Percentiles rank a stretch among this genome's conserved stretches.
Conservation (phyloP, 1,140 invertebrate genomes). For the Conus betulinus region DNA sequence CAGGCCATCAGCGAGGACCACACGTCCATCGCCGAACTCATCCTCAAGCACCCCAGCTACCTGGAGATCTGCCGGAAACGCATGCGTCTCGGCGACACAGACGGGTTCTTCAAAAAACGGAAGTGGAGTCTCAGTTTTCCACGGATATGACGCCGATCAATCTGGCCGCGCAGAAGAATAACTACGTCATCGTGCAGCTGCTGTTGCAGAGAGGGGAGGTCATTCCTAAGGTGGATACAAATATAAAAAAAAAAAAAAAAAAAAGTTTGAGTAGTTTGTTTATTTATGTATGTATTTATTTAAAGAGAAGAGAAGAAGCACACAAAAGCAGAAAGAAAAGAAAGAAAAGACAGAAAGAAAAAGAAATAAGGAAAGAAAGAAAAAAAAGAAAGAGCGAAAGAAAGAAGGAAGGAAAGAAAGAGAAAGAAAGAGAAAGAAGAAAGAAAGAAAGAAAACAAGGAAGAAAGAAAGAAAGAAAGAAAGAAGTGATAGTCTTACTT, state of each 20-base stretch:
- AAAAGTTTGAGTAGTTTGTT: no score
- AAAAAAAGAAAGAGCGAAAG: background rate
- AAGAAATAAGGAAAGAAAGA: background rate
- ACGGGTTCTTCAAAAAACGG: slow-evolving; percentile 65
- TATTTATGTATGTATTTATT: no score
- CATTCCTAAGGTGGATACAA: slow-evolving; percentile 63
- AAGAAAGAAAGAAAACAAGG: no score
- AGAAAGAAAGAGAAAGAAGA: background rate
- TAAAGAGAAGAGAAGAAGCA: no score
- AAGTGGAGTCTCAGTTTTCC: slow-evolving; percentile 64
- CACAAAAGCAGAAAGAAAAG: no score
- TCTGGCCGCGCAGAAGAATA: slow-evolving; percentile 73
- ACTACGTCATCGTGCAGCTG: slow-evolving; percentile 74
- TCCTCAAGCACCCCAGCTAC: slow-evolving; percentile 71
- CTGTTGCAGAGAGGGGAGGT: slow-evolving; percentile 72
- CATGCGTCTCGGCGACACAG: slow-evolving; percentile 61
- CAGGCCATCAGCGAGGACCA: slow-evolving; percentile 72
- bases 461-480: slow-evolving; percentile 8
- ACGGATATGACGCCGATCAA: slow-evolving; percentile 74
- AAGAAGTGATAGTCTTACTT: background rate
- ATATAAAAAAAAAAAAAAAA: no score
- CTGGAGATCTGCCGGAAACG: slow-evolving; percentile 64
- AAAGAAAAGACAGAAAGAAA: background rate
- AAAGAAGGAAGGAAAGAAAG: slow-evolving; percentile 5
- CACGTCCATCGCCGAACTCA: slow-evolving; percentile 71